These are phyloP conservation scores for Pterobdella sp. DNA, from an alignment of 2,888 invertebrate genomes.

Conservation along the genomic window DNA sequence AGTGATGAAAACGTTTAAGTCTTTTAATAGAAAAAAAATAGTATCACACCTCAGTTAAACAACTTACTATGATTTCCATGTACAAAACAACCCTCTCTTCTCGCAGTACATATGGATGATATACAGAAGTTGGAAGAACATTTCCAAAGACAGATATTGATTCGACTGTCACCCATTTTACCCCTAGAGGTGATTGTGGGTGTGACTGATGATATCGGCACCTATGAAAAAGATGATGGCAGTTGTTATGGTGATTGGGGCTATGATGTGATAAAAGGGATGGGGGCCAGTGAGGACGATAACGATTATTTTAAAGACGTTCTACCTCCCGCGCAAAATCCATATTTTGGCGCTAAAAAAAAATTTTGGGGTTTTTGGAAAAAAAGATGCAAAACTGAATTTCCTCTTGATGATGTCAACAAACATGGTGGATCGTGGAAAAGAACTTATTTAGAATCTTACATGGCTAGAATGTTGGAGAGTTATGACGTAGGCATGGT, in stretches of 20 bases:
- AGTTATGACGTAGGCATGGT: neutral
- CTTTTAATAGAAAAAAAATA: no score
- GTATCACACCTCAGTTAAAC: no score
- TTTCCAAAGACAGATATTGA: neutral
- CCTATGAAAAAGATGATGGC: neutral
- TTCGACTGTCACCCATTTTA: neutral
- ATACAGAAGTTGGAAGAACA: neutral
- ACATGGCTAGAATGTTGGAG: conserved; percentile 1
- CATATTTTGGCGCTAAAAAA: neutral
- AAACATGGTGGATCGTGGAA: neutral
- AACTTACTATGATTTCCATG: no score
- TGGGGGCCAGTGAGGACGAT: neutral
- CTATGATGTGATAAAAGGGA: no score
- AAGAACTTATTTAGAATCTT: conserved; percentile 4
- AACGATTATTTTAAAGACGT: conserved; percentile 1
- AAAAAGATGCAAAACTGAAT: conserved; percentile 5
- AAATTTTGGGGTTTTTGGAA: conserved; percentile 2
- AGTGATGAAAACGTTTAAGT: no score
- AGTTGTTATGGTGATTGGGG: neutral
- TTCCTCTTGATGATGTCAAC: neutral
- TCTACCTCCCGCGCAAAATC: neutral
- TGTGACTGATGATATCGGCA: neutral
- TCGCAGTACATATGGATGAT: neutral
- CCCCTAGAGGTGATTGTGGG: conserved; percentile 1
- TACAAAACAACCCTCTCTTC: neutral